Evolutionary conservation across 2,888 invertebrate genomes (phyloP), one percentile per base, ranked within the genome.

Genomic region (Stenchaetothrips biformis): DNA sequence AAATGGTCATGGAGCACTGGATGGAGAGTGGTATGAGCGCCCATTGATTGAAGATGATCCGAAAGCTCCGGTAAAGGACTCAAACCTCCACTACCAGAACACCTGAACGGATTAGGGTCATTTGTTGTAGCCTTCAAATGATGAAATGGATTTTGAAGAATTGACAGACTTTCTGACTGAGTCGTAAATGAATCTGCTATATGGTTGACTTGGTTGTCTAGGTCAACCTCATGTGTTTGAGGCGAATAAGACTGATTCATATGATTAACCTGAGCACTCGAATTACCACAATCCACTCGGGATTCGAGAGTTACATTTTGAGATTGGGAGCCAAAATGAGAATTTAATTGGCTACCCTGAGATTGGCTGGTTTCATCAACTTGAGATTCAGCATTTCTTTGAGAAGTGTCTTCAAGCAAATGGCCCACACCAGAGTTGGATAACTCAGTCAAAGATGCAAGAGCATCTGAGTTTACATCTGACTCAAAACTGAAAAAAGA

Each of bases 381-480:
- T 21, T 25, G 67, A 25, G 67, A 25, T 25, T 74, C 67, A n/a
- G 67, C 11, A 25, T 74, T 74, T 11, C 67, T 21, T 25, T 74
- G 67, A 21, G 67, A 74, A 25, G 67, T 25, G 67, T 74, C 67
- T 21, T 74, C 67, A 8, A 74, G 11, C 21, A 74, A 11, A 11
- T 74, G 67, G 11, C 25, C 21, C 67, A 74, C 25, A 4, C 67
- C 67, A 74, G 67, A 74, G 67, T 74, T 74, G 25, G 67, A 74
- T 21, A 74, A 74, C 4, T 74, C 67, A 25, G 67, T 74, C 25
- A 74, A 25, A 8, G 67, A 25, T 74, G 67, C 67, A 7, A 74
- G 25, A 25, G 67, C 67, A 74, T 21, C 67, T 21, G 67, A 74
- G 11, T 74, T 74, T 2, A 74, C 67, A 74, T 74, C 67, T 11